Conservation (phyloP, 2,113 vertebrate species). For the Otus sunia region DNA sequence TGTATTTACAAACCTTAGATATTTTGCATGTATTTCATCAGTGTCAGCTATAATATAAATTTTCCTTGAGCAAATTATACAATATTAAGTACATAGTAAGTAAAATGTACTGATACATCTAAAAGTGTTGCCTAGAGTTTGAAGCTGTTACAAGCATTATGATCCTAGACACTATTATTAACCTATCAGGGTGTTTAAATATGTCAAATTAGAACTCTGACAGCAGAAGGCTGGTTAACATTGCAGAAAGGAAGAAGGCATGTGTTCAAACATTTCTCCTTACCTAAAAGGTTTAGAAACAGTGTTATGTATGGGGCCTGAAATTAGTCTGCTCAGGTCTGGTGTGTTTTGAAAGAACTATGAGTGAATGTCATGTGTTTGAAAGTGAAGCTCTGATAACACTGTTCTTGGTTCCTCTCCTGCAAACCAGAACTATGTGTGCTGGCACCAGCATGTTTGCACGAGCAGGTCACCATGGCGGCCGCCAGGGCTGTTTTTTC, state of each 20-base stretch:
- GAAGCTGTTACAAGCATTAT: not conserved
- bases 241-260: not conserved
- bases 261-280: not conserved
- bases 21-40: not conserved
- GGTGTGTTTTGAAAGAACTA: not conserved
- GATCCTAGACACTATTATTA: constrained; percentile 31
- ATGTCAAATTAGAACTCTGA: constrained; percentile 29
- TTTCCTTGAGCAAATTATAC: not conserved
- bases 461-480: not conserved
- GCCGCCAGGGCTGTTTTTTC: not conserved
- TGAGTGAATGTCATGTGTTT: not conserved
- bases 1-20: not conserved
- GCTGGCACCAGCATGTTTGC: not conserved
- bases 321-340: not conserved
- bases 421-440: not conserved
- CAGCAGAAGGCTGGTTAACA: constrained; percentile 10
- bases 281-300: not conserved
- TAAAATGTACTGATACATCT: not conserved
- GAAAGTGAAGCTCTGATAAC: not conserved
- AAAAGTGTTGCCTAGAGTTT: not conserved
- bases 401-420: not conserved
- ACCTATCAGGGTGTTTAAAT: constrained; percentile 20
- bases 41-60: not conserved
- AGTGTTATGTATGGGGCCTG: not conserved
- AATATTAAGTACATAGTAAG: not conserved